Conservation (phyloP, 2,888 invertebrate genomes). For the Apamea epomidion region DNA sequence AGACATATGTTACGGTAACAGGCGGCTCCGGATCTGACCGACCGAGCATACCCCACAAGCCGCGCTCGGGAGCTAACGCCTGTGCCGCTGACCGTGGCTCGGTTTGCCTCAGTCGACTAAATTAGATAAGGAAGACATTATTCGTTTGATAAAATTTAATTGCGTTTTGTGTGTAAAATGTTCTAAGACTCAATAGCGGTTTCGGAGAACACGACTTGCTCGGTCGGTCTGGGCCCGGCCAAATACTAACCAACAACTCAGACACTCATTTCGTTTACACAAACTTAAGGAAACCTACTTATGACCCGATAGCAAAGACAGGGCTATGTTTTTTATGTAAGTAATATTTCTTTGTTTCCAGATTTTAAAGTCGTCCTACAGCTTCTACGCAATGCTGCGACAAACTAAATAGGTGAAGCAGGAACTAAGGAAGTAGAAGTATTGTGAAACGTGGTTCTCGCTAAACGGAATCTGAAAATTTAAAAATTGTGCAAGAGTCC, state of each 20-base stretch:
- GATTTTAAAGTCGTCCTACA: constrained; percentile 82
- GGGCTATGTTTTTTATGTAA: background rate
- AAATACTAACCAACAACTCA: no score
- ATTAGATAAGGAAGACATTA: background rate
- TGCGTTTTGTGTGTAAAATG: background rate
- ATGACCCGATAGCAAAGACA: background rate
- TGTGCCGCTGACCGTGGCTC: background rate
- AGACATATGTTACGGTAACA: constrained; percentile 69
- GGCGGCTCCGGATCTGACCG: background rate
- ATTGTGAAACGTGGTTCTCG: no score
- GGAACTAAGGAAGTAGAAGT: background rate
- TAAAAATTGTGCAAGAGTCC: background rate
- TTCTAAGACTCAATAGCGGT: background rate
- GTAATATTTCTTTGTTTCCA: constrained; percentile 63
- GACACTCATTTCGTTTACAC: background rate
- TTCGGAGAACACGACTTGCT: no score
- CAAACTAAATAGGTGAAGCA: constrained; percentile 74
- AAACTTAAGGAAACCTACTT: no score
- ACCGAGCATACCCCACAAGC: background rate
- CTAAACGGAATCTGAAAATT: background rate
- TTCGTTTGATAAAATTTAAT: background rate
- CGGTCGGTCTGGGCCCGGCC: no score
- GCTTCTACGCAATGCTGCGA: constrained; percentile 81
- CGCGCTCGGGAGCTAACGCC: background rate
- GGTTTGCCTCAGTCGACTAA: background rate